phyloP scores from a whole-genome alignment of 2,113 vertebrate genomes.

The Saguinus midas region DNA sequence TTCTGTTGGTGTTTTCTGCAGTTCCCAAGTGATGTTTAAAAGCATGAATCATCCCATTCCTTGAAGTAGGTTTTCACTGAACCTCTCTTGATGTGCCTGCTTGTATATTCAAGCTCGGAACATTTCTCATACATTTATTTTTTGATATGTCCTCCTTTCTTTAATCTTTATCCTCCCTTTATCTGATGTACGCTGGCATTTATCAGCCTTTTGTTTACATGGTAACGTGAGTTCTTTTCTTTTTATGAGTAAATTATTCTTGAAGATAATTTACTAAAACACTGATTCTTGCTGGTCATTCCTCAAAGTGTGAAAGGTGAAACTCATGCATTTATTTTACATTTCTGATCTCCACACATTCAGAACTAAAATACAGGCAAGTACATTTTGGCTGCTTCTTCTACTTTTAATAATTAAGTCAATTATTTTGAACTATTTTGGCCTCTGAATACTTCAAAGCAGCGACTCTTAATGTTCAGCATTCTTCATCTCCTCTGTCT shows the following conservation, averaged over 20 bases:
- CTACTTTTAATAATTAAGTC: conserved; percentile 38
- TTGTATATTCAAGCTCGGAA: neutral
- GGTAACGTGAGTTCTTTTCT: neutral
- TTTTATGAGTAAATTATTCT: conserved; percentile 12
- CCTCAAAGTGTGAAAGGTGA: neutral
- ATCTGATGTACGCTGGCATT: neutral
- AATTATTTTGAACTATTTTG: conserved; percentile 9
- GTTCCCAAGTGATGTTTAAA: neutral
- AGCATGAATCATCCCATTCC: neutral
- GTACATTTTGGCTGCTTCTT: neutral
- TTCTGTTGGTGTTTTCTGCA: neutral
- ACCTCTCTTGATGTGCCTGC: neutral
- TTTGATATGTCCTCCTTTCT: neutral
- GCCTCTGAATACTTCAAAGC: conserved; percentile 45
- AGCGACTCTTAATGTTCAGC: neutral
- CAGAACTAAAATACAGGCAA: neutral
- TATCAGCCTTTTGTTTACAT: neutral
- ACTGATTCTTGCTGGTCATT: neutral
- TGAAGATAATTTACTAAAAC: neutral
- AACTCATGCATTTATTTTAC: neutral
- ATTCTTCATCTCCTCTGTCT: neutral
- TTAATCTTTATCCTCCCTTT: neutral
- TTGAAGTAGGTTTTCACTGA: neutral
- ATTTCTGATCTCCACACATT: neutral
- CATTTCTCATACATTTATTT: neutral